Evolutionary conservation across 2,888 invertebrate genomes (phyloP).

Genomic region (Cantharis rustica): DNA sequence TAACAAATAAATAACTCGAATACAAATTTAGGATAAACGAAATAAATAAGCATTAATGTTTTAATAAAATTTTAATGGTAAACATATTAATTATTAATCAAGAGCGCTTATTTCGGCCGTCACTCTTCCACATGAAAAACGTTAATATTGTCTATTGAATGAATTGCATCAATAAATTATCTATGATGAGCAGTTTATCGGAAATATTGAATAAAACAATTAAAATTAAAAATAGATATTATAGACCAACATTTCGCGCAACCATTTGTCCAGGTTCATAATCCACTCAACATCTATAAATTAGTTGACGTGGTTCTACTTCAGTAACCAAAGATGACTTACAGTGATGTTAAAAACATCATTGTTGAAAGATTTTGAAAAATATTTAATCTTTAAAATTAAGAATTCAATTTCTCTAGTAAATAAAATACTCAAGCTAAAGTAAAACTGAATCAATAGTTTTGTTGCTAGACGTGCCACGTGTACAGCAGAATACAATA

Average conservation of each 20-base stretch:
- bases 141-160: not conserved
- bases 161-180: not conserved
- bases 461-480: not conserved
- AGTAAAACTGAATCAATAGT: not conserved
- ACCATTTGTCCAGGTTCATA: not conserved
- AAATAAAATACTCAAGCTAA: not conserved
- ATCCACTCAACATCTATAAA: too few species aligned
- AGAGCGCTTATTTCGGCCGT: not conserved
- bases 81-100: not conserved
- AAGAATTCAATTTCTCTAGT: not conserved
- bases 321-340: too few species aligned
- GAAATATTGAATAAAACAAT: not conserved
- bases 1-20: not conserved
- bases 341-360: too few species aligned
- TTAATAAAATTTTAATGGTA: not conserved
- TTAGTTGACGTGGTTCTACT: too few species aligned
- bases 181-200: not conserved
- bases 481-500: not conserved
- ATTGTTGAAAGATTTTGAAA: not conserved
- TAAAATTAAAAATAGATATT: not conserved
- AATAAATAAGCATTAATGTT: not conserved
- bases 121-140: not conserved
- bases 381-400: not conserved
- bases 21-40: not conserved
- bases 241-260: not conserved